A percentile compares a stretch with the other conserved stretches of the same genome.
These are phyloP conservation scores for Aspidiotus destructor DNA, from an alignment of 2,888 invertebrate species.

Conservation along the genomic window DNA sequence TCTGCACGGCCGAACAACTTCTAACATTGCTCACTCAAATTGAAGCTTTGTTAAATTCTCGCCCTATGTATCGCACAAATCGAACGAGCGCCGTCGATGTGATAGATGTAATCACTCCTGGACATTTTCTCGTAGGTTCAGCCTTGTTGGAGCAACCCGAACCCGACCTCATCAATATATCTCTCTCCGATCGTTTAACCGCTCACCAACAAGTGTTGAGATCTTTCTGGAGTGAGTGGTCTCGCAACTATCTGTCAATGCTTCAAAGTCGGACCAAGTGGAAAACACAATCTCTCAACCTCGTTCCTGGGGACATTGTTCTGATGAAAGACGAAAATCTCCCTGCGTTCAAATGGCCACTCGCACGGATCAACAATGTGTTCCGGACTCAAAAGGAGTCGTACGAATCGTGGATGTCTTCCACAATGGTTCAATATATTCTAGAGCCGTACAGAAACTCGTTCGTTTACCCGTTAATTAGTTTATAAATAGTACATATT, in stretches of 20 bases:
- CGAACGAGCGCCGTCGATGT: not conserved
- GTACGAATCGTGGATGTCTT: conserved; percentile 1
- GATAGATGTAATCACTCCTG: conserved; percentile 33
- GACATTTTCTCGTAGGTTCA: conserved; percentile 31
- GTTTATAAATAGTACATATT: not conserved
- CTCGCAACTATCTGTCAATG: conserved; percentile 5
- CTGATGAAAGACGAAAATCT: conserved; percentile 13
- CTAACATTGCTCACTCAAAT: conserved; percentile 18
- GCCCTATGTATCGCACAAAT: conserved; percentile 17
- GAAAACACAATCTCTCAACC: not conserved
- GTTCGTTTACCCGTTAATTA: conserved; percentile 11
- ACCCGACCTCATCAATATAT: not conserved
- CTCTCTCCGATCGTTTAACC: not conserved
- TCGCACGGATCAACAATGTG: too few species aligned
- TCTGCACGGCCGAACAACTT: conserved; percentile 20
- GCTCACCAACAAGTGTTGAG: conserved; percentile 1
- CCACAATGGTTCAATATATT: not conserved
- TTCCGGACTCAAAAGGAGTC: conserved; percentile 7
- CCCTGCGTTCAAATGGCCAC: too few species aligned
- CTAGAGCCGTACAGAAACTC: conserved; percentile 10
- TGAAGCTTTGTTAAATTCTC: conserved; percentile 32
- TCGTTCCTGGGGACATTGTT: conserved; percentile 19
- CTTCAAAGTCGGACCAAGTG: conserved; percentile 23
- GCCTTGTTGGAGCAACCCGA: not conserved
- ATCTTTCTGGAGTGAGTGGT: conserved; percentile 27